Conservation (phyloP, 2,113 vertebrate species). For the Python bivittatus region DNA sequence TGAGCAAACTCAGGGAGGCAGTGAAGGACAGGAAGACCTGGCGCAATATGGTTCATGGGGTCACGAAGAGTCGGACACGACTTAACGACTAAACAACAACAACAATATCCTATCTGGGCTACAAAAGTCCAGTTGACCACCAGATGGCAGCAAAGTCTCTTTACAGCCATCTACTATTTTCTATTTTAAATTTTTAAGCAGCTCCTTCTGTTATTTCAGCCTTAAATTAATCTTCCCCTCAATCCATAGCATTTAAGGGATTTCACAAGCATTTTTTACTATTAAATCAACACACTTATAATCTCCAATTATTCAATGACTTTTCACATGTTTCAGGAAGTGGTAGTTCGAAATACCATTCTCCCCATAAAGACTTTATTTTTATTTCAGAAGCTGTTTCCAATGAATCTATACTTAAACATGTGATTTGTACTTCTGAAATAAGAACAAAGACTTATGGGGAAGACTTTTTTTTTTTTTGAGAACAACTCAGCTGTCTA, state of each 20-base stretch:
- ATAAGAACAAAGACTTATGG: background rate
- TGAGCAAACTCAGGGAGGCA: no score
- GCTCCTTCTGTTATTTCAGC: background rate
- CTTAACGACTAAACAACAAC: no score
- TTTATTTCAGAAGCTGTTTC: background rate
- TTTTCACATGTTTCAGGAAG: background rate
- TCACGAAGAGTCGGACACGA: no score
- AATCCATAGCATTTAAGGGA: background rate
- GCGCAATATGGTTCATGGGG: no score
- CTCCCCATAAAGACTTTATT: background rate
- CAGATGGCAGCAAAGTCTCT: background rate
- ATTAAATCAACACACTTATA: background rate
- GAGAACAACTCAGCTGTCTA: background rate
- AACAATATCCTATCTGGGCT: background rate
- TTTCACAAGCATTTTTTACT: background rate
- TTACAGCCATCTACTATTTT: background rate
- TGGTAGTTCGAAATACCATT: background rate
- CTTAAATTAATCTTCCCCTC: background rate
- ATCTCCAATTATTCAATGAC: background rate
- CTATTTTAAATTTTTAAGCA: background rate
- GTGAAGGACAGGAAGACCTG: no score
- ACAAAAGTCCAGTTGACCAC: background rate
- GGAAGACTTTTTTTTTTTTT: background rate
- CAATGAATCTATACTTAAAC: background rate
- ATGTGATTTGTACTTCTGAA: background rate